phyloP scores from a whole-genome alignment of 2,797 vertebrate genomes.

The Liasis olivaceus region DNA sequence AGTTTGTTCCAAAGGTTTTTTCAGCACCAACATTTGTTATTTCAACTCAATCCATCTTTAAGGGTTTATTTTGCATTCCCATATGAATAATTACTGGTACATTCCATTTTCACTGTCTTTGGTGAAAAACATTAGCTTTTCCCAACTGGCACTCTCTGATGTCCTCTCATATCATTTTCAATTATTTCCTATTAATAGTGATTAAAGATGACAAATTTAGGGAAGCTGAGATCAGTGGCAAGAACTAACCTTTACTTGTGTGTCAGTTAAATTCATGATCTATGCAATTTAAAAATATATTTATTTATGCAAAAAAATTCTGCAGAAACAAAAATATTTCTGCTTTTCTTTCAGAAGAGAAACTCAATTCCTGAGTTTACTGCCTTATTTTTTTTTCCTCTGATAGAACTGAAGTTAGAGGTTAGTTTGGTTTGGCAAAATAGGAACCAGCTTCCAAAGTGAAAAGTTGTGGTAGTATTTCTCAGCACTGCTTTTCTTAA shows the following conservation, averaged over 20 bases:
- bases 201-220: slow-evolving; percentile 37
- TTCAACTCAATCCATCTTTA: slow-evolving; percentile 34
- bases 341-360: slow-evolving; percentile 59
- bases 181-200: background rate
- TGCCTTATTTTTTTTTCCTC: slow-evolving; percentile 45
- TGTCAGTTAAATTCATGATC: slow-evolving; percentile 43
- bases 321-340: slow-evolving; percentile 32
- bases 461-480: background rate
- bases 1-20: slow-evolving; percentile 8
- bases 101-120: background rate
- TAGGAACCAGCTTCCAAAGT: background rate
- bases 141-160: background rate
- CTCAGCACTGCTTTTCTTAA: slow-evolving; percentile 13
- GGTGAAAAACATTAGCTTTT: background rate
- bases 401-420: slow-evolving; percentile 11
- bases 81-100: background rate
- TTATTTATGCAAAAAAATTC: slow-evolving; percentile 35
- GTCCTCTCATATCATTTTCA: background rate
- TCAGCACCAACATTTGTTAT: slow-evolving; percentile 36
- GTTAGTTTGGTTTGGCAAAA: slow-evolving; percentile 55
- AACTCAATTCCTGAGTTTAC: slow-evolving; percentile 58
- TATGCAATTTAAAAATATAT: slow-evolving; percentile 44
- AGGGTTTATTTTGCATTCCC: background rate
- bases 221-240: slow-evolving; percentile 8
- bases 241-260: slow-evolving; percentile 32